Conservation (phyloP, 1,140 invertebrate species). For the Euwallacea similis region DNA sequence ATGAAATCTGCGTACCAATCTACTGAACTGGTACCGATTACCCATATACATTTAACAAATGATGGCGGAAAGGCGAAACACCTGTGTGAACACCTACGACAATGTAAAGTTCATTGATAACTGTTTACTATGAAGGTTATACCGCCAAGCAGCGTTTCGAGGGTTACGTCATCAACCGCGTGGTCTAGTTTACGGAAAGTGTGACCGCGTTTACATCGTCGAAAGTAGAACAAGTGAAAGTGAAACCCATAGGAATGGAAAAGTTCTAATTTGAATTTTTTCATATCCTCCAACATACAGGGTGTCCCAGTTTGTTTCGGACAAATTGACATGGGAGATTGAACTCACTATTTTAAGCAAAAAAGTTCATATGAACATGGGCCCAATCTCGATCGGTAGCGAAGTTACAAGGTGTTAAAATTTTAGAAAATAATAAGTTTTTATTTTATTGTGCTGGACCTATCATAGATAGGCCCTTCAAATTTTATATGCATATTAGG, state of each 20-base stretch:
- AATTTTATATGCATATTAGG: too few relatives aligned
- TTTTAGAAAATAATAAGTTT: too few relatives aligned
- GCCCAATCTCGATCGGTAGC: too few relatives aligned
- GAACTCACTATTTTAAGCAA: too few relatives aligned
- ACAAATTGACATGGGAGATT: too few relatives aligned
- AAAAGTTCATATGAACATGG: too few relatives aligned
- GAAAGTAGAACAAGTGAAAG: neutral
- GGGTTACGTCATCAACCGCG: constrained; percentile 28
- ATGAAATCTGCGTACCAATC: neutral
- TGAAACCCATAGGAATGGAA: neutral
- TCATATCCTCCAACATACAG: too few relatives aligned
- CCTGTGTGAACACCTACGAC: constrained; percentile 32
- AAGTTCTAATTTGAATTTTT: too few relatives aligned
- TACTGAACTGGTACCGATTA: constrained; percentile 8
- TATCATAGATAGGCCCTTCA: too few relatives aligned
- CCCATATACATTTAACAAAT: constrained; percentile 26
- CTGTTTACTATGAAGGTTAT: constrained; percentile 36
- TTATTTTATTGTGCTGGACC: too few relatives aligned
- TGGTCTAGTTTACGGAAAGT: constrained; percentile 28
- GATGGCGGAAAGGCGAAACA: constrained; percentile 31
- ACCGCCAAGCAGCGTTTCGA: neutral
- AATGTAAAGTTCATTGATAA: constrained; percentile 34
- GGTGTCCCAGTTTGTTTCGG: too few relatives aligned
- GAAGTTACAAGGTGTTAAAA: too few relatives aligned
- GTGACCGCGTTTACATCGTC: constrained; percentile 24